phyloP scores from a whole-genome alignment of 2,797 vertebrate species.

The Cryptoblepharus egeriae region DNA sequence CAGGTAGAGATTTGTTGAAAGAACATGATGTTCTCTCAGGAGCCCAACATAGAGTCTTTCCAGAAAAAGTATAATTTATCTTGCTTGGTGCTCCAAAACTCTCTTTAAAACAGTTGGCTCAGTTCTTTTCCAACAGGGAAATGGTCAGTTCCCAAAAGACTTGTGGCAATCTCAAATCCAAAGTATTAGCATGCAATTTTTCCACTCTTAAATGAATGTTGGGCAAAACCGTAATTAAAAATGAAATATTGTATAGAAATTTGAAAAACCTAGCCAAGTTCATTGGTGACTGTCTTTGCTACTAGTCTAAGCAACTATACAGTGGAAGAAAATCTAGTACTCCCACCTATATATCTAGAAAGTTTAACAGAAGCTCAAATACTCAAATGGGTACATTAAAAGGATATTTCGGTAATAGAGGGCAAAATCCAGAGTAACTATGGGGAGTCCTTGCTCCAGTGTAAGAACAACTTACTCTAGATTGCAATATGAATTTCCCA shows the following conservation, averaged over 20 bases:
- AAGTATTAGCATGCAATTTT: constrained; percentile 40
- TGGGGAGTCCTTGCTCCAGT: too few species aligned
- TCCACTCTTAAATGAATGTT: neutral
- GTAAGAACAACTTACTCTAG: too few species aligned
- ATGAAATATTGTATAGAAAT: neutral
- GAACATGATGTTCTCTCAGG: neutral
- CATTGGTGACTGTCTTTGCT: neutral
- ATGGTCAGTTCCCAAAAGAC: constrained; percentile 35
- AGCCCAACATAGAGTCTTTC: neutral
- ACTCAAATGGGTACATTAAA: too few species aligned
- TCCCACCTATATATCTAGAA: too few species aligned
- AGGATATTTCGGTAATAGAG: neutral
- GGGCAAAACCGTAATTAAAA: constrained; percentile 55
- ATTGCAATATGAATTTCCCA: too few species aligned
- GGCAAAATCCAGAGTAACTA: too few species aligned
- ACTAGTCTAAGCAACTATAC: neutral
- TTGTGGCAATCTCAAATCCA: constrained; percentile 28
- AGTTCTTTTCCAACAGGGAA: constrained; percentile 47
- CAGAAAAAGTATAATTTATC: too few species aligned
- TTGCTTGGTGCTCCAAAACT: constrained; percentile 30
- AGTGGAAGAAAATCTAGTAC: too few species aligned
- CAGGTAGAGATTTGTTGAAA: constrained; percentile 37
- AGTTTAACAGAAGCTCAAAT: too few species aligned
- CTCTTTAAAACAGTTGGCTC: constrained; percentile 59
- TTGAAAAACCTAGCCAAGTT: neutral